These are phyloP conservation scores for Spatulosminthurus flaviceps DNA, from an alignment of 2,888 invertebrate species.

Conservation along the genomic window DNA sequence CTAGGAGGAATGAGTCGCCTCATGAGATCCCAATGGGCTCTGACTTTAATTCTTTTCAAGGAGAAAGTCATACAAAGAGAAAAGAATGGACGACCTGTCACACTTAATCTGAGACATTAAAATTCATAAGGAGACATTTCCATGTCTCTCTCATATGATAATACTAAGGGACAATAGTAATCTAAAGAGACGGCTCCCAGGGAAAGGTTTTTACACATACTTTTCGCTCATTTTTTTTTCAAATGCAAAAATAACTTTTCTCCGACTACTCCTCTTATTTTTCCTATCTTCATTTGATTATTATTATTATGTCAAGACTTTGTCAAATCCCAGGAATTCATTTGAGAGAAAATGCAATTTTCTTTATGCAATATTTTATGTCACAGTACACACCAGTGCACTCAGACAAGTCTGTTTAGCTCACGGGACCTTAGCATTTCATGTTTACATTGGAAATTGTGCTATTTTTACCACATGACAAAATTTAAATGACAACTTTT, in stretches of 20 bases:
- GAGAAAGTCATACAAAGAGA: constrained; percentile 13
- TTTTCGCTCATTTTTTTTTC: too few relatives aligned
- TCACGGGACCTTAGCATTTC: too few relatives aligned
- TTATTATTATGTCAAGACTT: background rate
- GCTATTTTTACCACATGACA: too few relatives aligned
- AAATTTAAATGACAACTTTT: too few relatives aligned
- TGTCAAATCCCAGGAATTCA: background rate
- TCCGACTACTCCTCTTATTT: background rate
- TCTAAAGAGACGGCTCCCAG: constrained; percentile 35
- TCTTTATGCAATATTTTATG: background rate
- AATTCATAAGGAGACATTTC: constrained; percentile 50
- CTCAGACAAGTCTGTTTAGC: background rate
- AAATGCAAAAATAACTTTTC: too few relatives aligned
- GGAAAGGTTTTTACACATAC: too few relatives aligned
- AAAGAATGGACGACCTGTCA: constrained; percentile 40
- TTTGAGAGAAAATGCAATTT: too few relatives aligned
- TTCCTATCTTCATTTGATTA: constrained; percentile 4
- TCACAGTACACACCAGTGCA: background rate
- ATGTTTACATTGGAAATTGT: too few relatives aligned
- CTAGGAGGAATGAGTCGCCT: constrained; percentile 30
- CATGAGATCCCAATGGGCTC: constrained; percentile 27
- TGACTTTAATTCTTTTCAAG: constrained; percentile 18
- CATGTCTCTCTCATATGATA: constrained; percentile 16
- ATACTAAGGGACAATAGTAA: constrained; percentile 32
- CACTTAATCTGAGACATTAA: constrained; percentile 53